Conservation (phyloP, 2,113 vertebrate genomes). For the Fregata magnificens region DNA sequence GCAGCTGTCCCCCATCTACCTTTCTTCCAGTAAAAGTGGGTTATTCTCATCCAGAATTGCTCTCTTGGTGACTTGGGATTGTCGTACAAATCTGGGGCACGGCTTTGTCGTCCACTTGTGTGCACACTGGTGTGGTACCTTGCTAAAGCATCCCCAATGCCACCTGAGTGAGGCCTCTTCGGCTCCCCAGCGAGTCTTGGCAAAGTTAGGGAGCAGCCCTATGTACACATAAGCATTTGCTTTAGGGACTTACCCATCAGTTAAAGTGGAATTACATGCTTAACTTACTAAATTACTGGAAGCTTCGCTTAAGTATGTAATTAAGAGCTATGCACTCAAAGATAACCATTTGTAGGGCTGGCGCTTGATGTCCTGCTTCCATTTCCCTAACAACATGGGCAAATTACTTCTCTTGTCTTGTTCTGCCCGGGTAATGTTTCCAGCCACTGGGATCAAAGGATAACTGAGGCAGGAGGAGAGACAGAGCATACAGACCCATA, state of each 20-base stretch:
- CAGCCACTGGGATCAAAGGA: neutral
- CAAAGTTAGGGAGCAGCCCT: neutral
- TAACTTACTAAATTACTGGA: slow-evolving; percentile 29
- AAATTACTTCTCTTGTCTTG: neutral
- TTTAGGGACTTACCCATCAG: neutral
- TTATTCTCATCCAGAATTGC: neutral
- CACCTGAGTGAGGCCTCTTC: rapidly evolving
- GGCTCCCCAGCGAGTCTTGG: neutral
- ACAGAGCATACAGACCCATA: neutral
- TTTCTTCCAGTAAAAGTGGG: neutral
- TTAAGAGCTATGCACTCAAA: neutral
- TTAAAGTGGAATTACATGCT: slow-evolving; percentile 53
- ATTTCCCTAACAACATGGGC: neutral
- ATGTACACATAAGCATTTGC: neutral
- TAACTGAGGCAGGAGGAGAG: neutral
- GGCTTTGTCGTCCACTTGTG: neutral
- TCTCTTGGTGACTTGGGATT: neutral
- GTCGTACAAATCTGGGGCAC: neutral
- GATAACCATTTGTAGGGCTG: neutral
- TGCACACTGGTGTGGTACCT: rapidly evolving
- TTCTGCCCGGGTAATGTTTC: neutral
- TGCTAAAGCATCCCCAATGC: neutral
- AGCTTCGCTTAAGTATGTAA: slow-evolving; percentile 9
- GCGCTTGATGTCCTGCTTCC: neutral
- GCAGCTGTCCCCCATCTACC: neutral